phyloP scores from a whole-genome alignment of 2,888 invertebrate species.

The Monoplex corrugatus region DNA sequence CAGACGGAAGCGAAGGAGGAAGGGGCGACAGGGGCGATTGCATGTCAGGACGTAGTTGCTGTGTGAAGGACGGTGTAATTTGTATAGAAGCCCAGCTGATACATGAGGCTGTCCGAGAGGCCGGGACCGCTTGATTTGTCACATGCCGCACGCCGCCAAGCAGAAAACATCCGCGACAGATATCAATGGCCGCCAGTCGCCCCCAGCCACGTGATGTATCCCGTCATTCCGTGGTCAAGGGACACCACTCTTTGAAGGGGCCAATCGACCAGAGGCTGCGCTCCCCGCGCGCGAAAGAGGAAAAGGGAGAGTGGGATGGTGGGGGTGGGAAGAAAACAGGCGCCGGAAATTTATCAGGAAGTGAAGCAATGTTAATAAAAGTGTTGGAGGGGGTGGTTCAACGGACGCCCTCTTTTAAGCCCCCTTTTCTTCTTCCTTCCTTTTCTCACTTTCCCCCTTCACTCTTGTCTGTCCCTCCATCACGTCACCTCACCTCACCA shows the following conservation, averaged over 20 bases:
- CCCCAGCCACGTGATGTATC: constrained; percentile 39
- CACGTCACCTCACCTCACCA: background rate
- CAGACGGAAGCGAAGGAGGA: too few species aligned
- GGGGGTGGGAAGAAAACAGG: background rate
- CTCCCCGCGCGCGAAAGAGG: too few species aligned
- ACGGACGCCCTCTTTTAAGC: background rate
- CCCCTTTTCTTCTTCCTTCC: background rate
- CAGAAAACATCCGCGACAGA: constrained; percentile 29
- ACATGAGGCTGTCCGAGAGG: constrained; percentile 16
- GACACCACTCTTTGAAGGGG: constrained; percentile 29
- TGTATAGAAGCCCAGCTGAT: background rate
- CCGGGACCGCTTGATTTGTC: constrained; percentile 28
- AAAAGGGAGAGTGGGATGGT: too few species aligned
- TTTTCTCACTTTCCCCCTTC: background rate
- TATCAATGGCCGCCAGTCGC: constrained; percentile 42
- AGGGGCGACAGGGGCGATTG: background rate
- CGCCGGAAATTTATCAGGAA: constrained; percentile 36
- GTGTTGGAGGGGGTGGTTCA: background rate
- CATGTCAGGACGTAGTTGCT: constrained; percentile 31
- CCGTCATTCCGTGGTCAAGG: constrained; percentile 43
- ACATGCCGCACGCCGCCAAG: constrained; percentile 36
- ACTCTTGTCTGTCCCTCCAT: background rate
- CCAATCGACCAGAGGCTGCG: background rate
- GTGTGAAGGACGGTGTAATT: background rate
- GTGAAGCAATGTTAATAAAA: constrained; percentile 35